Base-by-base conservation (phyloP, 2,888 invertebrate genomes). In the Cordilura impudica region DNA sequence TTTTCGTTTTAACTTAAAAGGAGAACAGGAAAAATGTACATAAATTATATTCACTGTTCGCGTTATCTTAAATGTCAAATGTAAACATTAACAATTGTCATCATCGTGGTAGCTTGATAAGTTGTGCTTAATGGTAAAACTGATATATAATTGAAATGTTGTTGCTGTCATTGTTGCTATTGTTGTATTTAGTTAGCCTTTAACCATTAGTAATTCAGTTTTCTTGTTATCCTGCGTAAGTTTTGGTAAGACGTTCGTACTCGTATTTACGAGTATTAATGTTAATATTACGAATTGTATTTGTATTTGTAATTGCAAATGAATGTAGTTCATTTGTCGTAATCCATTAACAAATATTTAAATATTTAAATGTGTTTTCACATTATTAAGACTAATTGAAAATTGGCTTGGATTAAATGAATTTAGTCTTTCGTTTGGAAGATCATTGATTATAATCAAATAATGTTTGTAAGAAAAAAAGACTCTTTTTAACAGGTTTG, bases 51-150 rank as follows among this genome's bases (percentile, higher is more conserved):
- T 35, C 12, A 39, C n/a, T 63, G 31, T 19, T 29, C 4, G 47
- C 51, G 49, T 51, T 35, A 63, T 63, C 51, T 63, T 4, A 51
- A 63, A 51, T 49, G 51, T 49, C 51, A 49, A 29, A 49, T 51
- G 21, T n/a, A 39, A 39, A 35, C n/a, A 39, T 1, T 39, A 2
- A 39, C 35, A 39, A n/a, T 39, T 39, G 35, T 39, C 4, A n/a
- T n/a, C 35, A n/a, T 39, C 12, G n/a, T n/a, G 10, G n/a, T 39
- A 39, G 4, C n/a, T n/a, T n/a, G n/a, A n/a, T n/a, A n/a, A n/a
- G n/a, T n/a, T n/a, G n/a, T n/a, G n/a, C n/a, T n/a, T n/a, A n/a
- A n/a, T n/a, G n/a, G n/a, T n/a, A n/a, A n/a, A n/a, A n/a, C n/a
- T 39, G 35, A n/a, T 39, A 39, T 35, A 35, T 8, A 8, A 8